Evolutionary conservation across 2,113 vertebrate genomes (phyloP), one percentile per base, ranked within the genome.

Genomic region (Aphyosemion australe): DNA sequence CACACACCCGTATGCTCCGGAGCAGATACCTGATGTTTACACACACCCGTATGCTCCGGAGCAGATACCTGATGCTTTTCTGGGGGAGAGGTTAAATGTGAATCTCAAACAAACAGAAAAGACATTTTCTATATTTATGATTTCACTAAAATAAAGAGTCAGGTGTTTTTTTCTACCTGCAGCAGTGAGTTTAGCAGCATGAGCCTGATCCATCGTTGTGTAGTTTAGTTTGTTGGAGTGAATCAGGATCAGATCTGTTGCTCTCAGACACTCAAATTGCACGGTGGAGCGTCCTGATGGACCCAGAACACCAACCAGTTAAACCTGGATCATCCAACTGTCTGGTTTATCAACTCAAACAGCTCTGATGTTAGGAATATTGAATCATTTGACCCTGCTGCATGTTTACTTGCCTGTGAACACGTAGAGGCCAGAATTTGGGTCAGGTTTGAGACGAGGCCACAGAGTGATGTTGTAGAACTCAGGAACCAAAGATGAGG

Each of bases 151-250:
- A 39, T 5, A 50, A 20, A 50, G 20, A 21, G 18, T 6, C 26
- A 37, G 9, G 34, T 26, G 20, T 51, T 51, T 51, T 21, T 32
- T 3, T 31, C 32, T 47, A 88, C 84, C 87, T 85, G 63, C 16
- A 48, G 66, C 55, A 86, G 39, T 0, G 1, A 95, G 64, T 0
- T 1, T 61, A 21, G 66, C 73, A 0, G 4, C 12, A 41, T 89
- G 76, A 13, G 1, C 5, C 0, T 32, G 45, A 9, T 69, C 12
- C 15, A 70, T 72, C 1, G 0, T 0, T 0, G 86, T 94, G 76
- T 95, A 94, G 61, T 92, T 93, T 32, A 98, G 94, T 50, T 94
- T 93, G 46, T 96, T 95, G 87, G 94, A 95, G 87, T 98, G 95
- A 68, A 98, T 95, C 64, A 98, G 80, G 82, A 98, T 93, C 72